Base-by-base conservation (phyloP, 2,888 invertebrate genomes). In the Apoda limacodes region DNA sequence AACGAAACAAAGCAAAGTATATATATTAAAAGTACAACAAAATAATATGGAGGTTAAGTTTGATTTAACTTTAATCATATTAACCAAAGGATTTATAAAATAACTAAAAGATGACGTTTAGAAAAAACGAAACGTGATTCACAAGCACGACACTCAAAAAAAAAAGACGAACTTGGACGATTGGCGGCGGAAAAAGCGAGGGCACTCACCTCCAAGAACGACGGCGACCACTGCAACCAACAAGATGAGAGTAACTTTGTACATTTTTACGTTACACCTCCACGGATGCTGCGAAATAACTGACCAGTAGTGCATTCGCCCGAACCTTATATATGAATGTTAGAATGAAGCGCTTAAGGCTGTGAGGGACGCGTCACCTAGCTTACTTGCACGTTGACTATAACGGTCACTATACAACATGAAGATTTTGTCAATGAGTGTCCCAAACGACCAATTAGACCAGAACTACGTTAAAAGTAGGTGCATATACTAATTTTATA, bases 141-240 rank as follows among this genome's bases (percentile, higher is more conserved):
- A 49, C 31, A 33, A 43, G 46, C 53, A 53, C 52, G 45, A 47
- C 44, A 48, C 37, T 37, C 38, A 41, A 52, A 60, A 55, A 49
- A 45, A 47, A 55, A 56, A 17, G 58, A 50, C 46, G 45, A 42
- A 43, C 32, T 32, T 54, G 48, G 42, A 38, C 40, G 35, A 39
- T 36, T 46, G 46, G 45, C 51, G 48, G 58, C 57, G 71, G 74
- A 72, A 72, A 72, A 54, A 38, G 46, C 39, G 38, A 53, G 74
- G 70, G 65, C 76, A 80, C 80, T 78, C 72, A 80, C 80, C 80
- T 78, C 75, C 75, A 35, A 66, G 52, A 35, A 65, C 68, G 48
- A 69, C 62, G 46, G 70, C 60, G 50, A 66, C 52, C 46, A 70
- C 47, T 39, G 65, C 66, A 40, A 60, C 59, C 32, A 78, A 55